Conservation (phyloP, 1,140 invertebrate species). For the Planococcus citri region DNA sequence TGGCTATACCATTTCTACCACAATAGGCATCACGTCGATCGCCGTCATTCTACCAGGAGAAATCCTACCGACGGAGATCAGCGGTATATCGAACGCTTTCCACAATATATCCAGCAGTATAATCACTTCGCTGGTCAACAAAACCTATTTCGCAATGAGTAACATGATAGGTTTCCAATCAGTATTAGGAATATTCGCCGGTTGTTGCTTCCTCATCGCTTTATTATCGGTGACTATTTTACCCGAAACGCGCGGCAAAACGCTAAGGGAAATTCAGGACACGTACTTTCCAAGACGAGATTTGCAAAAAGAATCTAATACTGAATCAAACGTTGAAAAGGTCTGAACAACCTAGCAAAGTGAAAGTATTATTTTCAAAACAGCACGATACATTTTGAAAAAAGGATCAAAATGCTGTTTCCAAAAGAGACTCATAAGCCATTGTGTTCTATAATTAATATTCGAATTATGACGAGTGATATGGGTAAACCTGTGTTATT, state of each 20-base stretch:
- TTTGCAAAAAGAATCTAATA: not conserved
- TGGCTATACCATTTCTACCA: not conserved
- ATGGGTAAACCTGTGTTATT: too few relatives aligned
- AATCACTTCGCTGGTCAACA: not conserved
- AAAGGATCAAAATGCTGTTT: too few relatives aligned
- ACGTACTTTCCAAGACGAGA: not conserved
- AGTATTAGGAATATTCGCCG: not conserved
- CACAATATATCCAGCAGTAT: not conserved
- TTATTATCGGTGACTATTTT: not conserved
- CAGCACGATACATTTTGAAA: too few relatives aligned
- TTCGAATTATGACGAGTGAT: too few relatives aligned
- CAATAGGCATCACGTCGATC: not conserved
- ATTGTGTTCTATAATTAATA: too few relatives aligned
- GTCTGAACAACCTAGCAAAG: too few relatives aligned
- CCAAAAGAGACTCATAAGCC: too few relatives aligned
- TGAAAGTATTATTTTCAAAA: too few relatives aligned
- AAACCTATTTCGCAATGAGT: not conserved
- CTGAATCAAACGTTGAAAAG: too few relatives aligned
- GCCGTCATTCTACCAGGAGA: not conserved
- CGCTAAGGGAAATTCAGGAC: not conserved
- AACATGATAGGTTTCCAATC: not conserved
- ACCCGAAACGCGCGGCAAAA: slow-evolving; percentile 1
- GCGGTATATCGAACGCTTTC: not conserved
- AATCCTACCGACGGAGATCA: not conserved
- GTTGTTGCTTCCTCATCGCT: slow-evolving; percentile 1